Conservation (phyloP, 2,113 vertebrate species). For the Sinocyclocheilus maitianheensis region DNA sequence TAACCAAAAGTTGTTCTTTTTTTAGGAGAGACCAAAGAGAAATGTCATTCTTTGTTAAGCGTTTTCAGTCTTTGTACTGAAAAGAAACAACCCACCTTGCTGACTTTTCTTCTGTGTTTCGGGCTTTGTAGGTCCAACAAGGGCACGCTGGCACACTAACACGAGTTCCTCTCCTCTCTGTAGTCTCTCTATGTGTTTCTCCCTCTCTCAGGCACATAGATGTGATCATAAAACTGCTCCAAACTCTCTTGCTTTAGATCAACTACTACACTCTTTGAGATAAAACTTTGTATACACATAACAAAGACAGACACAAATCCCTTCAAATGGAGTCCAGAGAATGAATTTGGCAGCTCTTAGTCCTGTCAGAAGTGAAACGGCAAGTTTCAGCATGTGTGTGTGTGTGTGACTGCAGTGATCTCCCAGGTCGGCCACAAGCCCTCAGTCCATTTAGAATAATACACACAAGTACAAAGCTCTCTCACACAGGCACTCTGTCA, state of each 20-base stretch:
- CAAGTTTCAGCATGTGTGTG: conserved; percentile 28
- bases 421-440: conserved; percentile 41
- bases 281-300: conserved; percentile 29
- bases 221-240: conserved; percentile 22
- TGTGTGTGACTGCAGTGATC: conserved; percentile 31
- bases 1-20: background rate
- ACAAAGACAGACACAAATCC: conserved; percentile 42
- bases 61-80: background rate
- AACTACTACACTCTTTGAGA: conserved; percentile 21
- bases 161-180: conserved; percentile 57
- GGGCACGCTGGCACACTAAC: conserved; percentile 5
- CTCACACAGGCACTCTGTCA: conserved; percentile 46
- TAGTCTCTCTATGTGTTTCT: conserved; percentile 39
- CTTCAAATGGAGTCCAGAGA: conserved; percentile 32
- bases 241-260: conserved; percentile 17
- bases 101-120: conserved; percentile 10
- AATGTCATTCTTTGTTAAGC: conserved; percentile 29
- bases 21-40: conserved; percentile 19
- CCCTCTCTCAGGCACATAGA: background rate
- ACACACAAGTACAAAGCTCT: conserved; percentile 48
- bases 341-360: background rate
- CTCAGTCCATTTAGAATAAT: conserved; percentile 50
- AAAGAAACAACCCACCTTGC: background rate
- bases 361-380: conserved; percentile 4
- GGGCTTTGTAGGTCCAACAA: conserved; percentile 17